These are phyloP conservation scores for Serilophus lunatus DNA, from an alignment of 2,113 vertebrate species.

Conservation along the genomic window DNA sequence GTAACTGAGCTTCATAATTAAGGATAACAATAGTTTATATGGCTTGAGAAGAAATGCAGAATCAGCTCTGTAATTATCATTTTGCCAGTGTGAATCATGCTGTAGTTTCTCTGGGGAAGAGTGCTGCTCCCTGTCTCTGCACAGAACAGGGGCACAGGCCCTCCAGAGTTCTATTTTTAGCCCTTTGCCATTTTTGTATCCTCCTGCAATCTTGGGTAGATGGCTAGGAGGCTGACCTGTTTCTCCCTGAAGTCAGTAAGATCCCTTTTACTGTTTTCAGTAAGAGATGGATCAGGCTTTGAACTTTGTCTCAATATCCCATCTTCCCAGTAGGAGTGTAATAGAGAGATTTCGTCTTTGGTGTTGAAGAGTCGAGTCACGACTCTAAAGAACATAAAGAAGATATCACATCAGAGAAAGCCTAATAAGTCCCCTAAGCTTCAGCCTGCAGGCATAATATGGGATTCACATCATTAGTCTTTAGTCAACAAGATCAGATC, in stretches of 20 bases:
- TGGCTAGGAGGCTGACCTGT: neutral
- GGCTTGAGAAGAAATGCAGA: neutral
- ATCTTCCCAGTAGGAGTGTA: neutral
- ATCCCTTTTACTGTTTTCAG: neutral
- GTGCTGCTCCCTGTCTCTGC: accelerated
- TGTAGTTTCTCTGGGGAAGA: neutral
- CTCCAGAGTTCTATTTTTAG: neutral
- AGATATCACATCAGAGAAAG: neutral
- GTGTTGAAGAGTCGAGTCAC: neutral
- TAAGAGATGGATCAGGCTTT: neutral
- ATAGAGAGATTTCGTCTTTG: neutral
- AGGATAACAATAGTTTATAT: neutral
- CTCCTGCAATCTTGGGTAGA: neutral
- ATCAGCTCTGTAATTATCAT: neutral
- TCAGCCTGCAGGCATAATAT: neutral
- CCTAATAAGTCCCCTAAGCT: neutral
- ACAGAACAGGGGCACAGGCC: neutral
- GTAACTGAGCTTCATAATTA: neutral
- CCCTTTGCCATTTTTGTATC: neutral
- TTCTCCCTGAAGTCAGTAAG: neutral
- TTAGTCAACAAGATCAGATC: neutral
- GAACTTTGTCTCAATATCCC: neutral
- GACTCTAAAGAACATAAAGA: neutral
- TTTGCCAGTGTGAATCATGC: neutral
- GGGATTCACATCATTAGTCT: neutral